Base-by-base conservation (phyloP, 2,888 invertebrate genomes). In the Eulithis testata region DNA sequence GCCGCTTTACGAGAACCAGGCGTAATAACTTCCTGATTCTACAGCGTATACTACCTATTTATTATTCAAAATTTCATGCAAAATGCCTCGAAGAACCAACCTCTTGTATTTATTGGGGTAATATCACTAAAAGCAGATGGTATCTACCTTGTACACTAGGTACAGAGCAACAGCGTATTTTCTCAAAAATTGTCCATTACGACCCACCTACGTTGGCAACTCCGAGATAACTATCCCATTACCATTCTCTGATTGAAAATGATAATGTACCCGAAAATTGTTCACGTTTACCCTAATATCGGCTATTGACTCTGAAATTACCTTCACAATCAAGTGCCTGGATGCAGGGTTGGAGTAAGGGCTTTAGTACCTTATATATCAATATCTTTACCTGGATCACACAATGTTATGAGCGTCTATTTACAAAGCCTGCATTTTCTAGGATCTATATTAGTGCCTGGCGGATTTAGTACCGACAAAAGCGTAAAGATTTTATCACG, bases 261-360 rank as follows among this genome's bases (percentile, higher is more conserved):
- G 71, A 71, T 71, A 73, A 73, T 73, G 73, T 65, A 59, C 44
- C 69, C 71, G 67, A 73, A 70, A 73, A 73, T 66, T 71, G 71
- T 70, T 53, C 62, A 58, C 63, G 65, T 60, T 68, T 64, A 62
- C 69, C 69, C 69, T 61, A 69, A 70, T 69, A 72, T 70, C 65
- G 68, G 68, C 72, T 70, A 73, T 73, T 72, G 72, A 69, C 70
- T 72, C 53, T 55, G 52, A 56, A 72, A 72, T 70, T 70, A 72
- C 70, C 67, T 66, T 55, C 66, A 69, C 68, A 72, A 72, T 72
- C 68, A 69, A 72, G 69, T 65, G 66, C 61, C 63, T 68, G 55
- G 63, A 57, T 61, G 58, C 72, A 71, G 72, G 55, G 65, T 47
- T 44, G 60, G 7, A 65, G 14, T 68, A 27, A 68, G 67, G 56